Conservation (phyloP, 2,888 invertebrate species). For the Aethes cnicana region DNA sequence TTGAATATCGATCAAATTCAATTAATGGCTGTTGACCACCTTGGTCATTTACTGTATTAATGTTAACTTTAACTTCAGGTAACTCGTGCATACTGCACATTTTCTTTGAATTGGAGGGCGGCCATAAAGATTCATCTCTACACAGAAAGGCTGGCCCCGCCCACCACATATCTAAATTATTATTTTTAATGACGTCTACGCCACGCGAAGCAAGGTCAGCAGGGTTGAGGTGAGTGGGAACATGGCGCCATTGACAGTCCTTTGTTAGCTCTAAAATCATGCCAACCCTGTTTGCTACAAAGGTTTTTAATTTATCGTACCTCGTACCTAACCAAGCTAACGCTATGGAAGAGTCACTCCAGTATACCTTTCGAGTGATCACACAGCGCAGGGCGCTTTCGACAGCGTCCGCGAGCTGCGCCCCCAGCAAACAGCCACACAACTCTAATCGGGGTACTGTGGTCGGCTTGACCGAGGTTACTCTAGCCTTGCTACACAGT, state of each 20-base stretch:
- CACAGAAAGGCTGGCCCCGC: not conserved
- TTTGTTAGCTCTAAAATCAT: not conserved
- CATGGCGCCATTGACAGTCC: not conserved
- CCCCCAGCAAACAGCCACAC: not conserved
- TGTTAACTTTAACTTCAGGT: not conserved
- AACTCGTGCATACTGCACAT: not conserved
- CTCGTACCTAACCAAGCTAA: not conserved
- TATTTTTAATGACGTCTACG: not conserved
- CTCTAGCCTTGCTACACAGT: not conserved
- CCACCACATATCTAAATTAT: constrained; percentile 1
- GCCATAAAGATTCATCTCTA: not conserved
- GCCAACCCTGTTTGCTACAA: not conserved
- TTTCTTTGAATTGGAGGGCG: not conserved
- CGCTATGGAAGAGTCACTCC: not conserved
- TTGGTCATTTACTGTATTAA: not conserved
- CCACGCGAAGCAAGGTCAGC: not conserved
- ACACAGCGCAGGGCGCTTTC: not conserved
- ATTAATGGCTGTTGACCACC: not conserved
- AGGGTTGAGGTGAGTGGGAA: not conserved
- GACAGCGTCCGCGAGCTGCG: not conserved
- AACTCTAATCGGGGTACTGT: not conserved
- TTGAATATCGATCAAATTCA: not conserved
- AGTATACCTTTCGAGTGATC: not conserved
- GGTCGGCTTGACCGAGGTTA: not conserved
- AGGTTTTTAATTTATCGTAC: constrained; percentile 1